These are phyloP conservation scores for Drosophila helvetica DNA, from an alignment of 2,888 invertebrate genomes.

Conservation along the genomic window DNA sequence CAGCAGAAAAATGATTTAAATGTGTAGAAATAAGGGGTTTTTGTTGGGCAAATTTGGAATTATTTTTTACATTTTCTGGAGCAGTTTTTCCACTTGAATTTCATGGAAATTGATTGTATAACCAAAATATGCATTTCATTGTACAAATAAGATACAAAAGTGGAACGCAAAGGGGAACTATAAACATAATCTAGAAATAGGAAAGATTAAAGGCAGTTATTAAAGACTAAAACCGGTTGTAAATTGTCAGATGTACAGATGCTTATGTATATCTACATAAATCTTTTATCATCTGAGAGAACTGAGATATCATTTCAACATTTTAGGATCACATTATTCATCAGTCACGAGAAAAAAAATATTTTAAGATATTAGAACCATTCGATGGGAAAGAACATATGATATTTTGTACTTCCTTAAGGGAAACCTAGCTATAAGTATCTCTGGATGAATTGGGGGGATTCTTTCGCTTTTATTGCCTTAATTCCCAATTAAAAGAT, in stretches of 20 bases:
- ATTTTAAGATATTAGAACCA: neutral
- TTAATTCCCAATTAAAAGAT: neutral
- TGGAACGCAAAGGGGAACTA: neutral
- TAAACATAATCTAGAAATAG: neutral
- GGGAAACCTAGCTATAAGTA: no score
- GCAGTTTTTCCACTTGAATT: no score
- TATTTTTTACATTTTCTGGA: neutral
- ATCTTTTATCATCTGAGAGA: neutral
- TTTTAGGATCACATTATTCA: no score
- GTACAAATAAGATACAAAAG: neutral
- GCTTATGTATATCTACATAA: neutral
- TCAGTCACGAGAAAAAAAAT: no score
- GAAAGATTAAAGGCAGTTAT: neutral
- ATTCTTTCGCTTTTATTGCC: neutral
- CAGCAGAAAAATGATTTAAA: neutral
- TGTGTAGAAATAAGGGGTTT: neutral
- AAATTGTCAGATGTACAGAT: neutral
- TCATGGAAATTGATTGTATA: neutral
- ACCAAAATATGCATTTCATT: neutral
- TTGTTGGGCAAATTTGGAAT: neutral
- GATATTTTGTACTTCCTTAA: no score
- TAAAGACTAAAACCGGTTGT: neutral
- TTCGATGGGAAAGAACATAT: no score
- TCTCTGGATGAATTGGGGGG: no score
- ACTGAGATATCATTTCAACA: no score